Evolutionary conservation across 2,797 vertebrate species (phyloP).

Genomic region (Pipistrellus nathusii): DNA sequence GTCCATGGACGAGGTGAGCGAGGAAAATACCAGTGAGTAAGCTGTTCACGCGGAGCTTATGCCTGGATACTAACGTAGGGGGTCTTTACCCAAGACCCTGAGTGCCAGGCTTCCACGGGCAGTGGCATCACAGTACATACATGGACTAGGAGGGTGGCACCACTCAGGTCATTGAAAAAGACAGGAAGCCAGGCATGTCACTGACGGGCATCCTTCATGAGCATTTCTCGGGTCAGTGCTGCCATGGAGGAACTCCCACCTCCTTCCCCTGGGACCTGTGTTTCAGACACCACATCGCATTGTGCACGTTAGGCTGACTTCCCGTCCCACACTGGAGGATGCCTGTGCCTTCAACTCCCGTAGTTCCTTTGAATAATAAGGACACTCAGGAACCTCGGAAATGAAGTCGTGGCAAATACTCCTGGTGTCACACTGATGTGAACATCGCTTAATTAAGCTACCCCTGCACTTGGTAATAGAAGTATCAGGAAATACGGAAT

Average conservation of each 20-base stretch:
- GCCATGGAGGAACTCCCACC: rapidly evolving
- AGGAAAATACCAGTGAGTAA: not conserved
- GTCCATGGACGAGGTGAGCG: rapidly evolving
- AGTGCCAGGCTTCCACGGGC: rapidly evolving
- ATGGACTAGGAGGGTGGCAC: rapidly evolving
- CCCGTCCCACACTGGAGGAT: not conserved
- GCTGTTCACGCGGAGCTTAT: rapidly evolving
- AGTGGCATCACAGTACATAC: rapidly evolving
- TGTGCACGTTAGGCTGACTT: rapidly evolving
- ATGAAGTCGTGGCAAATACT: too few species aligned
- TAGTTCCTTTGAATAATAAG: not conserved
- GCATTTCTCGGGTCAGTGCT: not conserved
- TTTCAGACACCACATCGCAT: rapidly evolving
- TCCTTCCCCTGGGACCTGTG: rapidly evolving
- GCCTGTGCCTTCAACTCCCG: not conserved
- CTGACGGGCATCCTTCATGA: not conserved
- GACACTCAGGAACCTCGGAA: not conserved
- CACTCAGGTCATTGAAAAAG: too few species aligned
- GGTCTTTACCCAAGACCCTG: not conserved
- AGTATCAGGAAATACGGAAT: not conserved
- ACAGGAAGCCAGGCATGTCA: not conserved
- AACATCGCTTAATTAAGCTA: not conserved
- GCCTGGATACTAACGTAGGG: rapidly evolving
- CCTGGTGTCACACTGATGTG: not conserved
- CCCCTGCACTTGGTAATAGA: rapidly evolving